Conservation (phyloP, 2,888 invertebrate species). For the Stratiomys singularior region DNA sequence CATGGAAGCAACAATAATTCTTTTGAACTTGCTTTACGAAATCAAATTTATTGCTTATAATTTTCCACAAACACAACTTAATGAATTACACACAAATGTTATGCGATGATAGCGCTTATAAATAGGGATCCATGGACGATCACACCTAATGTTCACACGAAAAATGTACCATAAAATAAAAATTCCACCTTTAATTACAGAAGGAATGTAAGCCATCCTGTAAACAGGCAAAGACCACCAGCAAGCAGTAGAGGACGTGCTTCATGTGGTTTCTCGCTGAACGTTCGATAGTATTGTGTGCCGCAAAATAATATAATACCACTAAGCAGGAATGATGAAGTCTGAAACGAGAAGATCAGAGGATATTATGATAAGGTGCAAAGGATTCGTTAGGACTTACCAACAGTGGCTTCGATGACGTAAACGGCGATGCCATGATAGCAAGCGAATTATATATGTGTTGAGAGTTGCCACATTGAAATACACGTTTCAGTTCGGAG, state of each 20-base stretch:
- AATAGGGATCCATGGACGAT: no score
- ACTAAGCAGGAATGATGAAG: constrained; percentile 7
- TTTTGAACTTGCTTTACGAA: no score
- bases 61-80: no score
- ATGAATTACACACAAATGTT: no score
- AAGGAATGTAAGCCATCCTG: constrained; percentile 29
- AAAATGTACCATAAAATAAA: not conserved
- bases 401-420: constrained; percentile 17
- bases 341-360: not conserved
- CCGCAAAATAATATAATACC: constrained; percentile 29
- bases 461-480: constrained; percentile 25
- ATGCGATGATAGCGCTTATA: no score
- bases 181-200: not conserved
- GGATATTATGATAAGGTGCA: not conserved
- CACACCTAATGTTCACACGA: no score
- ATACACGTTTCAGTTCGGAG: not conserved
- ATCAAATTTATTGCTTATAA: no score
- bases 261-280: not conserved
- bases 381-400: not conserved
- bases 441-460: constrained; percentile 25
- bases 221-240: constrained; percentile 12
- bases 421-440: constrained; percentile 33
- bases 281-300: constrained; percentile 29
- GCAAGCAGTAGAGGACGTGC: not conserved
- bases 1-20: no score